A percentile compares a stretch with the other conserved stretches of the same genome.
Conservation (phyloP, 1,140 invertebrate genomes). For the Capitella teleta region DNA sequence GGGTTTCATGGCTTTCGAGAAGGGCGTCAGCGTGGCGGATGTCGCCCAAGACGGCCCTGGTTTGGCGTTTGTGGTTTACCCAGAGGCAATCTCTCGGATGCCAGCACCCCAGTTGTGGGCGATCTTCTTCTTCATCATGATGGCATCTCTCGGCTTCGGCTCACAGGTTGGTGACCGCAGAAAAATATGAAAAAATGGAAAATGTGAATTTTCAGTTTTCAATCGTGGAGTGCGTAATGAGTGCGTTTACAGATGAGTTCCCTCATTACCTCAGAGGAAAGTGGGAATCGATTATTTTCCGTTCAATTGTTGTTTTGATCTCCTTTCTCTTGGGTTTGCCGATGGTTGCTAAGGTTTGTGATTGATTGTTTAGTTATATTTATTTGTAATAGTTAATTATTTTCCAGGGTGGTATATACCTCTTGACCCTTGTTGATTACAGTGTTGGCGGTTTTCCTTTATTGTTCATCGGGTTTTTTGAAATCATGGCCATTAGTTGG, state of each 20-base stretch:
- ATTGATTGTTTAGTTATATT: background rate
- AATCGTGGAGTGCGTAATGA: conserved; percentile 10
- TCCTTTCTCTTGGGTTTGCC: conserved; percentile 9
- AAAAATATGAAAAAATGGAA: too few species aligned
- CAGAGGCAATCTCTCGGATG: conserved; percentile 68
- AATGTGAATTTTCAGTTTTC: conserved; percentile 11
- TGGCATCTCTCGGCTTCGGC: conserved; percentile 37
- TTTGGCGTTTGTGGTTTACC: conserved; percentile 72
- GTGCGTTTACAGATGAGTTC: conserved; percentile 11
- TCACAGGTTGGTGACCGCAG: too few species aligned
- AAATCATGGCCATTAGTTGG: conserved; percentile 59
- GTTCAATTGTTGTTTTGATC: conserved; percentile 2
- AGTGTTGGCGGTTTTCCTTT: conserved; percentile 75
- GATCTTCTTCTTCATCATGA: conserved; percentile 64
- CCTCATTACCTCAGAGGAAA: conserved; percentile 1
- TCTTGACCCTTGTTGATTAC: conserved; percentile 70
- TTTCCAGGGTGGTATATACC: conserved; percentile 57
- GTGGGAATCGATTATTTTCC: conserved; percentile 4
- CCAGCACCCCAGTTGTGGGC: conserved; percentile 73
- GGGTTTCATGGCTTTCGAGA: conserved; percentile 49
- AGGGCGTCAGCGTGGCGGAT: conserved; percentile 24
- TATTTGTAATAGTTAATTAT: background rate
- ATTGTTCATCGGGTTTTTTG: conserved; percentile 59
- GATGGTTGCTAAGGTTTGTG: conserved; percentile 5
- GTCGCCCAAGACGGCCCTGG: conserved; percentile 49